Conservation (phyloP, 2,888 invertebrate species). For the Mythimna loreyi region DNA sequence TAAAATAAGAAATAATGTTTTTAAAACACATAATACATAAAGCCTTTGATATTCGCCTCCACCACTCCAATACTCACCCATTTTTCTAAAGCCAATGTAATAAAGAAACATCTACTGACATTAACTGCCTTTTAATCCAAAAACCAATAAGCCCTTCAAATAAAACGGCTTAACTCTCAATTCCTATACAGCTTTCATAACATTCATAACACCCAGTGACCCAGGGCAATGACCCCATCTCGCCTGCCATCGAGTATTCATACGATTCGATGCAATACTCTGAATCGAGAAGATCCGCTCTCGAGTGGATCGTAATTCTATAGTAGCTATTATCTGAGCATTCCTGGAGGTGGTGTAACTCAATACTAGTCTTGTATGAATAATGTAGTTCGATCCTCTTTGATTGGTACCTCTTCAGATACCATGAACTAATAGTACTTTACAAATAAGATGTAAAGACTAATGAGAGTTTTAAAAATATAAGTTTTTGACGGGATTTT, state of each 20-base stretch:
- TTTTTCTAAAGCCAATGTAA: too few relatives aligned
- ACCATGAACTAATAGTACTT: too few relatives aligned
- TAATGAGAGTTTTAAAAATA: too few relatives aligned
- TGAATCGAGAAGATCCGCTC: slow-evolving; percentile 30
- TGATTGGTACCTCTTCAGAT: too few relatives aligned
- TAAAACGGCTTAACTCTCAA: slow-evolving; percentile 5
- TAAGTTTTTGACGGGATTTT: too few relatives aligned
- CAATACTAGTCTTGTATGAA: slow-evolving; percentile 26
- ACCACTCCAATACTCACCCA: too few relatives aligned
- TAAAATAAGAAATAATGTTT: too few relatives aligned
- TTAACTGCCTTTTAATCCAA: too few relatives aligned
- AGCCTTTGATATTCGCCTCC: too few relatives aligned
- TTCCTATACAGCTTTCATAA: background rate
- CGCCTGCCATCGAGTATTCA: slow-evolving; percentile 39
- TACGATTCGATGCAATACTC: slow-evolving; percentile 36
- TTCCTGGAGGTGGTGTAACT: slow-evolving; percentile 29
- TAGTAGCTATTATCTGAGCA: slow-evolving; percentile 29
- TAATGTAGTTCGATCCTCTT: slow-evolving; percentile 9
- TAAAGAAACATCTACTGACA: too few relatives aligned
- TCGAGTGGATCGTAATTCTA: slow-evolving; percentile 40
- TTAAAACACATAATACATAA: too few relatives aligned
- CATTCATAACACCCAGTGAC: background rate
- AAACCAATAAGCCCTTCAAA: background rate
- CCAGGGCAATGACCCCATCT: slow-evolving; percentile 14
- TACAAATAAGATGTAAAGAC: too few relatives aligned